These are phyloP conservation scores for Molossus alvarezi DNA, from an alignment of 2,797 vertebrate species.

Conservation along the genomic window DNA sequence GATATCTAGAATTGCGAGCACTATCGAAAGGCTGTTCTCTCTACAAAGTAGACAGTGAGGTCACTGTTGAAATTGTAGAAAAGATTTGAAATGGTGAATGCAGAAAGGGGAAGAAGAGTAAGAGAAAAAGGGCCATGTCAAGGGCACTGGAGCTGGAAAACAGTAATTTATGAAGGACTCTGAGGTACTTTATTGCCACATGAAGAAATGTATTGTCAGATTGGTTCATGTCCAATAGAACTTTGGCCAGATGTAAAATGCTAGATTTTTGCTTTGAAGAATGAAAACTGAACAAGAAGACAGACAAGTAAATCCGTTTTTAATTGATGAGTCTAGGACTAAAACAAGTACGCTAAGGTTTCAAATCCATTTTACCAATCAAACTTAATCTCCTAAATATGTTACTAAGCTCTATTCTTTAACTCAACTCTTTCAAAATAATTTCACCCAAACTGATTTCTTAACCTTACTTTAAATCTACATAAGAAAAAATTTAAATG, in stretches of 20 bases:
- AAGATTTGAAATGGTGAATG: not conserved
- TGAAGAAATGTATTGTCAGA: not conserved
- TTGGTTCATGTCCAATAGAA: fast-evolving
- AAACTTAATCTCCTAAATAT: constrained; percentile 2
- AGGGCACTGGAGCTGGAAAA: no score
- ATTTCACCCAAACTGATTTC: constrained; percentile 33
- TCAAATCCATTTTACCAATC: not conserved
- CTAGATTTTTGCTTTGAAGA: not conserved
- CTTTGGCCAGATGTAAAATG: not conserved
- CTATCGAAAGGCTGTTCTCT: not conserved
- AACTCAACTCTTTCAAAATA: constrained; percentile 50
- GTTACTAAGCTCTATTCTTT: not conserved
- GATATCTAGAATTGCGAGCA: not conserved
- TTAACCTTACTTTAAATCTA: not conserved
- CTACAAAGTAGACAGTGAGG: no score
- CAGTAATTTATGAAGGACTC: not conserved
- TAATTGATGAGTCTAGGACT: not conserved
- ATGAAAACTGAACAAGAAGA: constrained; percentile 3
- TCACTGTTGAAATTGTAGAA: not conserved
- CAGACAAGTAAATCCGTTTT: constrained; percentile 26
- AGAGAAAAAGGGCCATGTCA: not conserved
- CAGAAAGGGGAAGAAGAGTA: not conserved
- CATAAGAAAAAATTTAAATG: constrained; percentile 2
- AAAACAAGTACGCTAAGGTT: not conserved
- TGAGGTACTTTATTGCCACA: not conserved